phyloP scores from a whole-genome alignment of 2,888 invertebrate species.

The Lathronympha strigana region DNA sequence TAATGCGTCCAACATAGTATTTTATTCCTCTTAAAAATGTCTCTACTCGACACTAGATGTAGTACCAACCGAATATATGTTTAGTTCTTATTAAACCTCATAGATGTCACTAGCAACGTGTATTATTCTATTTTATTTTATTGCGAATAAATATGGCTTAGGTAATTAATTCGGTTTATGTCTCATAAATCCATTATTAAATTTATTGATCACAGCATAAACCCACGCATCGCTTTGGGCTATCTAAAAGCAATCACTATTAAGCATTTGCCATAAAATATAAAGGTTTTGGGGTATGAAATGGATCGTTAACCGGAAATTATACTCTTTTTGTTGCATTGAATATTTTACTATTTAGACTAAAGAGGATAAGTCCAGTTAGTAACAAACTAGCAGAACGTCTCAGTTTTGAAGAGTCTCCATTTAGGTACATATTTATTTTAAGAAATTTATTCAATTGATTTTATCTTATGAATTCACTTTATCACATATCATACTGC shows the following conservation, averaged over 20 bases:
- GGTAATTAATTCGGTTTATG: constrained; percentile 37
- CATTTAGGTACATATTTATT: no score
- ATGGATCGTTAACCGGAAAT: constrained; percentile 15
- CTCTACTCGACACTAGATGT: constrained; percentile 17
- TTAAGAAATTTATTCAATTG: neutral
- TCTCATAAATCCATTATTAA: constrained; percentile 16
- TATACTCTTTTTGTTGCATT: constrained; percentile 5
- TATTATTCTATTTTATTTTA: neutral
- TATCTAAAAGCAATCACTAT: constrained; percentile 47
- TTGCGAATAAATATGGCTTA: constrained; percentile 9
- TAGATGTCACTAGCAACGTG: constrained; percentile 16
- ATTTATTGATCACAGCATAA: constrained; percentile 27
- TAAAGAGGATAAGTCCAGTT: neutral
- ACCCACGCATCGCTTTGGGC: constrained; percentile 31
- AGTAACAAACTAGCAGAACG: neutral
- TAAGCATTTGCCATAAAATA: constrained; percentile 39
- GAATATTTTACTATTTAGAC: neutral
- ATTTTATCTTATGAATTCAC: neutral
- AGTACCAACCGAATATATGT: neutral
- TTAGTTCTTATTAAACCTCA: neutral
- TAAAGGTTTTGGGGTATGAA: constrained; percentile 24
- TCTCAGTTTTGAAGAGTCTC: neutral
- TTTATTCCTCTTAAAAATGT: no score
- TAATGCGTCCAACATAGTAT: neutral
- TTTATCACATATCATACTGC: neutral